These are phyloP conservation scores for Phaethornis superciliosus DNA, from an alignment of 2,113 vertebrate genomes.

Conservation along the genomic window DNA sequence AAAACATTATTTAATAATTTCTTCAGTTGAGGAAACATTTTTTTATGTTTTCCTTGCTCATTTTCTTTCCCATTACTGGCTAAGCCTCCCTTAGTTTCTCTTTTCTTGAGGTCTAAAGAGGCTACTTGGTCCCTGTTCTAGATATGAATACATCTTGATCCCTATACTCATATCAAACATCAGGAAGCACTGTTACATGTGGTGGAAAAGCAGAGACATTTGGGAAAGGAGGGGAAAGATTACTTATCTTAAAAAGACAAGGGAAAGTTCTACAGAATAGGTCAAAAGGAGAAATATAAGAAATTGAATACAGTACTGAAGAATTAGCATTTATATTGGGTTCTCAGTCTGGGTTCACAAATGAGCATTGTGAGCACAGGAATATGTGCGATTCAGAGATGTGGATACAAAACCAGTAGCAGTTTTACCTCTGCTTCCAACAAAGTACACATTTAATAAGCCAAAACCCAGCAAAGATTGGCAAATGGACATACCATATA, in stretches of 20 bases:
- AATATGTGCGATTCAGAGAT: background rate
- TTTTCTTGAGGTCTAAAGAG: background rate
- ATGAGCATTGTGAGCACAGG: background rate
- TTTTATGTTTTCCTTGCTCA: background rate
- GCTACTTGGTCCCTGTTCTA: background rate
- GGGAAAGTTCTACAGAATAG: background rate
- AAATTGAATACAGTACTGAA: background rate
- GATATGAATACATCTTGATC: background rate
- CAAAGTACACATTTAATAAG: background rate
- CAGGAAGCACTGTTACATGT: background rate
- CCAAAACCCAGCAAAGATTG: background rate
- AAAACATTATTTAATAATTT: conserved; percentile 17
- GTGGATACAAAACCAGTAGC: background rate
- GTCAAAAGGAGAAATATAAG: background rate
- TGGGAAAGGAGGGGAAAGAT: background rate
- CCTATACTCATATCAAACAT: background rate
- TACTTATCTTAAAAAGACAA: background rate
- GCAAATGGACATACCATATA: background rate
- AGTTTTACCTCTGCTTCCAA: background rate
- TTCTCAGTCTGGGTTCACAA: background rate
- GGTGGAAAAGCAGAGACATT: background rate
- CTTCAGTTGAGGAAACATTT: background rate
- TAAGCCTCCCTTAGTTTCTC: background rate
- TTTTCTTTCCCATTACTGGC: background rate
- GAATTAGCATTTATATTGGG: background rate